These are phyloP conservation scores for Motacilla tschutschensis DNA, from an alignment of 2,113 vertebrate species.

Conservation along the genomic window DNA sequence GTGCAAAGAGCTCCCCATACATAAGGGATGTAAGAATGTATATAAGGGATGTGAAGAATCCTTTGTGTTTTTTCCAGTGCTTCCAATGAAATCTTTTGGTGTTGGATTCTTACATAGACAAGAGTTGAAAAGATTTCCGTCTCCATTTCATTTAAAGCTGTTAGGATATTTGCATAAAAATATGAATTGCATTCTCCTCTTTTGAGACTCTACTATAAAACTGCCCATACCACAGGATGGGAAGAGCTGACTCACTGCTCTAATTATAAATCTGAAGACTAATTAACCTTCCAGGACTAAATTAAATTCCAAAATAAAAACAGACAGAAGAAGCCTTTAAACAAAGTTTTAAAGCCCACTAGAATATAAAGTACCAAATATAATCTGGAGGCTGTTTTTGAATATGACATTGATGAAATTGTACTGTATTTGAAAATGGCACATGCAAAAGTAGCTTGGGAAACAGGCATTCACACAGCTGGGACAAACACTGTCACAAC, in stretches of 20 bases:
- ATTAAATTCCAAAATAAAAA: constrained; percentile 37
- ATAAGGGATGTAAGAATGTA: not conserved
- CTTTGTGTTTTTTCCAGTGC: not conserved
- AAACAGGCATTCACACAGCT: not conserved
- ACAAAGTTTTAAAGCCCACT: constrained; percentile 8
- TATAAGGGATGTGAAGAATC: not conserved
- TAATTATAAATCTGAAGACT: constrained; percentile 36
- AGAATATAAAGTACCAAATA: constrained; percentile 19
- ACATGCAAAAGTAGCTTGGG: not conserved
- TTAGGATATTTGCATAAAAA: constrained; percentile 41
- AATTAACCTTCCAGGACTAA: constrained; percentile 48
- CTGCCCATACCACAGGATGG: not conserved
- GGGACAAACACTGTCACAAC: not conserved
- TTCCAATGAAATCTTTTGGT: not conserved
- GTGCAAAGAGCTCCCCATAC: not conserved
- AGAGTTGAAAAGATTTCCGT: not conserved
- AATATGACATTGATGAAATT: constrained; percentile 16
- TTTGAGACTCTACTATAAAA: not conserved
- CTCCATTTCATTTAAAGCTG: not conserved
- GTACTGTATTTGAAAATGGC: not conserved
- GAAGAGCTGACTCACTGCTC: constrained; percentile 7
- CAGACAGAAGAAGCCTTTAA: constrained; percentile 17
- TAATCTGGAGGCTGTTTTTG: not conserved
- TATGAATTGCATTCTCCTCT: not conserved
- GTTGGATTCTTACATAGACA: not conserved